Evolutionary conservation across 2,797 vertebrate genomes (phyloP).

Genomic region (Halcyon chelicuti): DNA sequence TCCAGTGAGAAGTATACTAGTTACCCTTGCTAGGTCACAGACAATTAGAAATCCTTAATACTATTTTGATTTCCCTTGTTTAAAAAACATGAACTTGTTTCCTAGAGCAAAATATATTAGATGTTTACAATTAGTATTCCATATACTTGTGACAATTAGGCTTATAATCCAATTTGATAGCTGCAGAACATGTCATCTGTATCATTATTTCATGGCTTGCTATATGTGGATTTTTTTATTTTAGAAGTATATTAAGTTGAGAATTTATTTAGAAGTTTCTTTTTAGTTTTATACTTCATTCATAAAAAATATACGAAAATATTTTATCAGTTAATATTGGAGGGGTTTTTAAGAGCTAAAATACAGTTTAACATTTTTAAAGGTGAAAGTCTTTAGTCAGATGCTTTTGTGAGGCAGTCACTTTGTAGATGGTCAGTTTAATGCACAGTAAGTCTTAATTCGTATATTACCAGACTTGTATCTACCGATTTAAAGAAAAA

Average conservation of each 20-base stretch:
- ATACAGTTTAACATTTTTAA: background rate
- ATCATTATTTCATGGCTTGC: background rate
- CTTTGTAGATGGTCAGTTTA: background rate
- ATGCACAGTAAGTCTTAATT: background rate
- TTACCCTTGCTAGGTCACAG: constrained; percentile 32
- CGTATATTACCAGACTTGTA: background rate
- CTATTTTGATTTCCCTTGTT: background rate
- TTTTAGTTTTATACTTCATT: background rate
- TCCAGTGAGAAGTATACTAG: background rate
- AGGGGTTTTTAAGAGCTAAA: background rate
- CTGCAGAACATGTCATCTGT: background rate
- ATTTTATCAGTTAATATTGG: background rate
- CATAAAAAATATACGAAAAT: background rate
- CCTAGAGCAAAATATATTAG: background rate
- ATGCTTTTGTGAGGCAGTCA: background rate
- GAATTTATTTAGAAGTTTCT: background rate
- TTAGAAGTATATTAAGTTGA: background rate
- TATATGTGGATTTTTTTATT: background rate
- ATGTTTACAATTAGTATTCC: background rate
- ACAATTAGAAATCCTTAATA: constrained; percentile 36
- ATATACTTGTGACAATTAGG: background rate
- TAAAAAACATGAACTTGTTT: constrained; percentile 7
- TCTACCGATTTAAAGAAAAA: background rate
- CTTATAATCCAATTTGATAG: background rate
- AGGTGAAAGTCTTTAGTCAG: background rate